These are phyloP conservation scores for Onychostruthus taczanowskii DNA, from an alignment of 2,113 vertebrate genomes.

Conservation along the genomic window DNA sequence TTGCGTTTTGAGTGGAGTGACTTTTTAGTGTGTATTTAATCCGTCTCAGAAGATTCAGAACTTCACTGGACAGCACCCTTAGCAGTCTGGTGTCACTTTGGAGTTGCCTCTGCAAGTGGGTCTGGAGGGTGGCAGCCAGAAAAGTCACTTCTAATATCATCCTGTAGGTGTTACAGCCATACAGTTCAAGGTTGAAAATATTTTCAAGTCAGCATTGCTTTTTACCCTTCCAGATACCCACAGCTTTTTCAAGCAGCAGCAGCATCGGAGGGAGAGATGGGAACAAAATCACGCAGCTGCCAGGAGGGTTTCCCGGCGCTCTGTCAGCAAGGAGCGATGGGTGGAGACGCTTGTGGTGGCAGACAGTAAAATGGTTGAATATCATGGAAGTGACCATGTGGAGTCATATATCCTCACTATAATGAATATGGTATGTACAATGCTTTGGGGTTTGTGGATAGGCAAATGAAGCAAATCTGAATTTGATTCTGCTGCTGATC, in stretches of 20 bases:
- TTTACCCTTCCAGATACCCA: slow-evolving; percentile 74
- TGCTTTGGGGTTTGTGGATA: background rate
- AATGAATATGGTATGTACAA: slow-evolving; percentile 92
- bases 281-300: slow-evolving; percentile 69
- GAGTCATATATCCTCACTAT: slow-evolving; percentile 97
- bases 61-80: background rate
- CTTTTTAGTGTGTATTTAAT: background rate
- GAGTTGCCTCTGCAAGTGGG: background rate
- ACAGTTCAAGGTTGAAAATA: background rate
- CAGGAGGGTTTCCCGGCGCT: slow-evolving; percentile 77
- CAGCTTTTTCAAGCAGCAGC: slow-evolving; percentile 68
- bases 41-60: background rate
- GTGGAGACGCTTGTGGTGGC: slow-evolving; percentile 97
- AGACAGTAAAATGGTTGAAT: slow-evolving; percentile 93
- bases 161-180: background rate
- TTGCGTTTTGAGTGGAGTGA: background rate
- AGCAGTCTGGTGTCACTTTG: background rate
- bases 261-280: slow-evolving; percentile 72
- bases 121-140: background rate
- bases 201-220: background rate
- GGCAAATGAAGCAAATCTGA: background rate
- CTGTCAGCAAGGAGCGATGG: slow-evolving; percentile 94
- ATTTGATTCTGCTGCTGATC: background rate
- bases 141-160: background rate
- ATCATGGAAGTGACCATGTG: slow-evolving; percentile 91